Conservation (phyloP, 2,113 vertebrate genomes). For the Athene cunicularia region DNA sequence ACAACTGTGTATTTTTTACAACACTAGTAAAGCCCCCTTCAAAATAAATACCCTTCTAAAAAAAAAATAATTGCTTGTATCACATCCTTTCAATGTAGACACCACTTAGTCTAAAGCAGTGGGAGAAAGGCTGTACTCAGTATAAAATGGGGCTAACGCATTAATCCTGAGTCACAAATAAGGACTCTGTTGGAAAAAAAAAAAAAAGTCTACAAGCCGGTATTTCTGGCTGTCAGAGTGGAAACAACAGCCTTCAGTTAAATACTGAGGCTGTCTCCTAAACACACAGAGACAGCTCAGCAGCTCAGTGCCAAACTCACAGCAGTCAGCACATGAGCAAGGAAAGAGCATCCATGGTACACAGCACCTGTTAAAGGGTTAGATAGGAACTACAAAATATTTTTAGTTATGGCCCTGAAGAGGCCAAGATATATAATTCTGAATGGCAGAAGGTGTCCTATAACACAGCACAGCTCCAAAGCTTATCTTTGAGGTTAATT, state of each 20-base stretch:
- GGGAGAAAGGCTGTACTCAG: not conserved
- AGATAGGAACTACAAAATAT: not conserved
- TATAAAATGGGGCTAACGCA: not conserved
- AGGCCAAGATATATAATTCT: not conserved
- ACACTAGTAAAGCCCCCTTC: not conserved
- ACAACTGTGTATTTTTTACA: not conserved
- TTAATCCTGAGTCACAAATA: constrained; percentile 21
- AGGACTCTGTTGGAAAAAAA: not conserved
- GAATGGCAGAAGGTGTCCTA: not conserved
- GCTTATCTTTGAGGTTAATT: too few species aligned
- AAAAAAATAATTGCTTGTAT: not conserved
- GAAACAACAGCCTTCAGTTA: not conserved
- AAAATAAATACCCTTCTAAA: constrained; percentile 16
- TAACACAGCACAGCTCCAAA: not conserved
- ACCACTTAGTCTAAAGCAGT: not conserved
- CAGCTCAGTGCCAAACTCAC: not conserved
- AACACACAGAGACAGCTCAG: not conserved
- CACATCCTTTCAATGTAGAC: not conserved
- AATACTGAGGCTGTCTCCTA: not conserved
- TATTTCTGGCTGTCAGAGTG: not conserved
- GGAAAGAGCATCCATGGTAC: not conserved
- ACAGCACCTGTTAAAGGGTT: not conserved
- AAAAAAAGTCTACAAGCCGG: not conserved
- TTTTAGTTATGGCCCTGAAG: not conserved
- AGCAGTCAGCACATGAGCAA: rapidly evolving